phyloP scores from a whole-genome alignment of 2,888 invertebrate genomes.

The Norana najaformis region DNA sequence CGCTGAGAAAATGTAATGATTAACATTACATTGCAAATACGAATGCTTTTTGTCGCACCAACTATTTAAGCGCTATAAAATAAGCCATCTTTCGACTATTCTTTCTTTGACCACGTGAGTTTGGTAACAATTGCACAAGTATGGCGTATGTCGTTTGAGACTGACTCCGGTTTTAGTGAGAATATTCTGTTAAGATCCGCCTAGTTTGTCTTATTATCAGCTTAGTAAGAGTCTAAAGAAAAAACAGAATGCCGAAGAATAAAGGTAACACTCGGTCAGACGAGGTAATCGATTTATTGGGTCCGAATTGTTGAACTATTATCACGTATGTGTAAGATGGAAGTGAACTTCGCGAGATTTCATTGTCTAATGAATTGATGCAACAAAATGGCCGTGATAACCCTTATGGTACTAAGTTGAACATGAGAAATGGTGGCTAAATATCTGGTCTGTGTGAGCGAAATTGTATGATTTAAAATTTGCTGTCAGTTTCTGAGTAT shows the following conservation, averaged over 20 bases:
- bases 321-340: neutral
- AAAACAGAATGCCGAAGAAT: constrained; percentile 1
- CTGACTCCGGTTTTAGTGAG: neutral
- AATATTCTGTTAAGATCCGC: neutral
- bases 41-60: neutral
- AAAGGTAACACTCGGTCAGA: neutral
- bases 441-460: neutral
- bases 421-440: neutral
- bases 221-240: neutral
- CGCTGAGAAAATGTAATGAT: too few species aligned
- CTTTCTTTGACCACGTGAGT: constrained; percentile 2
- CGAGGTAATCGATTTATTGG: neutral
- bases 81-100: neutral
- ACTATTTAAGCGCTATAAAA: neutral
- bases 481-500: neutral
- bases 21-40: too few species aligned
- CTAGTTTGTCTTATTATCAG: neutral
- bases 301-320: neutral
- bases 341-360: neutral
- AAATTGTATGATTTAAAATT: neutral
- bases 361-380: neutral
- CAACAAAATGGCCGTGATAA: too few species aligned
- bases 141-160: neutral
- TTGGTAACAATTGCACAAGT: neutral
- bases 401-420: neutral